These are phyloP conservation scores for Watsonalla cultraria DNA, from an alignment of 2,888 invertebrate genomes.

Conservation along the genomic window DNA sequence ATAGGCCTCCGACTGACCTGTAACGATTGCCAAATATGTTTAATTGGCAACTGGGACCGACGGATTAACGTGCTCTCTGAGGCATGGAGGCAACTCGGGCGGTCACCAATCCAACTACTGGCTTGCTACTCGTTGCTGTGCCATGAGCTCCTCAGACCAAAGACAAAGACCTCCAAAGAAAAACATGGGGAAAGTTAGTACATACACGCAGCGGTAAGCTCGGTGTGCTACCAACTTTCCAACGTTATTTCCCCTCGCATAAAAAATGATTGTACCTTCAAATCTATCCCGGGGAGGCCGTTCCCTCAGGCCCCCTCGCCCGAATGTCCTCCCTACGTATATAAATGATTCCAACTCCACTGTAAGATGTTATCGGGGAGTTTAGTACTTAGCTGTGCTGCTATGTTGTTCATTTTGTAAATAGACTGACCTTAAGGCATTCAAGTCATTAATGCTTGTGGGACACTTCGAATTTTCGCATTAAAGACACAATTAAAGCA, in stretches of 20 bases:
- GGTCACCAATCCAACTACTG: too few relatives aligned
- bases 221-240: conserved; percentile 27
- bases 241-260: conserved; percentile 70
- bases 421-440: neutral
- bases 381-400: conserved; percentile 1
- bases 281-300: conserved; percentile 72
- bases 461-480: neutral
- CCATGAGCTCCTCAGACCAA: too few relatives aligned
- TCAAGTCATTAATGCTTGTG: neutral
- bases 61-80: too few relatives aligned
- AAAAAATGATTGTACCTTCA: conserved; percentile 79
- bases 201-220: conserved; percentile 5
- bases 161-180: too few relatives aligned
- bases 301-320: conserved; percentile 44
- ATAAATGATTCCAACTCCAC: conserved; percentile 58
- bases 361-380: conserved; percentile 21
- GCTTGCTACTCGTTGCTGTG: too few relatives aligned
- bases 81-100: too few relatives aligned
- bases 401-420: neutral
- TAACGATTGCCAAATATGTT: too few relatives aligned
- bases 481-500: too few relatives aligned
- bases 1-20: too few relatives aligned
- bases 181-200: neutral
- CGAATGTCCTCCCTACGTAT: conserved; percentile 37
- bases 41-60: too few relatives aligned